Evolutionary conservation across 2,888 invertebrate species (phyloP).

Genomic region (Lamproptera curius): DNA sequence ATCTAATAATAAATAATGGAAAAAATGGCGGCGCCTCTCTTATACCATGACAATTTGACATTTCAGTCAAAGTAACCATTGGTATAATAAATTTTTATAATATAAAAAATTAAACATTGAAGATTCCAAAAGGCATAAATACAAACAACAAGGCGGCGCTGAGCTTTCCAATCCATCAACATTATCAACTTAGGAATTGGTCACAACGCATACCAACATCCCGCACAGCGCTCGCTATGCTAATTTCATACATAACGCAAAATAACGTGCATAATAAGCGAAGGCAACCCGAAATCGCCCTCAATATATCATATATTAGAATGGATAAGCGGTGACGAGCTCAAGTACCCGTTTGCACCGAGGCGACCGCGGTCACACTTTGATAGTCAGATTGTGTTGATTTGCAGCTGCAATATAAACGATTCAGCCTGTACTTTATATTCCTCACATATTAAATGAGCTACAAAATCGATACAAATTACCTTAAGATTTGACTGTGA

Average conservation of each 20-base stretch:
- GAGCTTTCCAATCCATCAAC: conserved; percentile 22
- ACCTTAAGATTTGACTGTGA: conserved; percentile 75
- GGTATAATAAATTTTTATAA: background rate
- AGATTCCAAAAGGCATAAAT: conserved; percentile 7
- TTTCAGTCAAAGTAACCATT: too few species aligned
- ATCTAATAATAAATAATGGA: too few species aligned
- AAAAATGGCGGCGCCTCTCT: too few species aligned
- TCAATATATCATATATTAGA: conserved; percentile 45
- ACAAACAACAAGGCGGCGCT: background rate
- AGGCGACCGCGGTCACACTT: conserved; percentile 42
- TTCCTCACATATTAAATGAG: conserved; percentile 76
- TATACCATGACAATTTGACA: too few species aligned
- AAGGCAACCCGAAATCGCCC: conserved; percentile 34
- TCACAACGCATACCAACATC: conserved; percentile 19
- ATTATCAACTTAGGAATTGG: conserved; percentile 16
- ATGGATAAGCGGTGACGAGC: conserved; percentile 38
- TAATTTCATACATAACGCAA: conserved; percentile 60
- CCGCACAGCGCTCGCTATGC: conserved; percentile 43
- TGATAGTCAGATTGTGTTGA: conserved; percentile 59
- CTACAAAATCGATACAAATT: conserved; percentile 74
- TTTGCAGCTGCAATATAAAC: conserved; percentile 54
- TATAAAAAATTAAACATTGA: background rate
- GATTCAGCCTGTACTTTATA: conserved; percentile 66
- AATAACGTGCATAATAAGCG: conserved; percentile 56
- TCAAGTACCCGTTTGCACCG: conserved; percentile 29